Conservation (phyloP, 2,797 vertebrate species). For the Malurus leucopterus region DNA sequence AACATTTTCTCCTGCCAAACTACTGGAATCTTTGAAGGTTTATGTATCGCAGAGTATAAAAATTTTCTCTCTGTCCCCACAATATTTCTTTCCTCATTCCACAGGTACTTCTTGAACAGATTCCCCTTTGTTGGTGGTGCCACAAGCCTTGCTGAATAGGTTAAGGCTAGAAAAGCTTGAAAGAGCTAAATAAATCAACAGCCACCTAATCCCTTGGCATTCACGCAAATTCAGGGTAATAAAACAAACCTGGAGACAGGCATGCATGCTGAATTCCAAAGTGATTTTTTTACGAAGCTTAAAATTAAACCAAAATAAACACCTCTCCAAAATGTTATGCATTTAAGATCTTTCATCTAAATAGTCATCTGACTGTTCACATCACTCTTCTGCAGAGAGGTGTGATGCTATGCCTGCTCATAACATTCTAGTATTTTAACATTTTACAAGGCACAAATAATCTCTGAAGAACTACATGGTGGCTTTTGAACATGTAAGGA, state of each 20-base stretch:
- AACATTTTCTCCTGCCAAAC: not conserved
- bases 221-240: not conserved
- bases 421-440: not conserved
- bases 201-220: constrained; percentile 8
- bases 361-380: not conserved
- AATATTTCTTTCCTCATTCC: constrained; percentile 10
- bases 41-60: not conserved
- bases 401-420: not conserved
- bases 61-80: not conserved
- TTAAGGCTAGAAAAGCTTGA: constrained; percentile 29
- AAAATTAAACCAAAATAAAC: constrained; percentile 27
- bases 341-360: not conserved
- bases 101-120: not conserved
- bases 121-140: not conserved
- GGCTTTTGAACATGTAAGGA: not conserved
- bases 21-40: not conserved
- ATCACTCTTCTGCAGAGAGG: not conserved
- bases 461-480: not conserved
- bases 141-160: not conserved
- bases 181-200: constrained; percentile 37
- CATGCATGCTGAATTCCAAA: not conserved
- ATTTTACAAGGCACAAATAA: constrained; percentile 36
- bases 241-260: constrained; percentile 6
- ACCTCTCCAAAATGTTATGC: not conserved
- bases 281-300: not conserved